Base-by-base conservation (phyloP, 2,797 vertebrate genomes). In the Scleropages formosus region DNA sequence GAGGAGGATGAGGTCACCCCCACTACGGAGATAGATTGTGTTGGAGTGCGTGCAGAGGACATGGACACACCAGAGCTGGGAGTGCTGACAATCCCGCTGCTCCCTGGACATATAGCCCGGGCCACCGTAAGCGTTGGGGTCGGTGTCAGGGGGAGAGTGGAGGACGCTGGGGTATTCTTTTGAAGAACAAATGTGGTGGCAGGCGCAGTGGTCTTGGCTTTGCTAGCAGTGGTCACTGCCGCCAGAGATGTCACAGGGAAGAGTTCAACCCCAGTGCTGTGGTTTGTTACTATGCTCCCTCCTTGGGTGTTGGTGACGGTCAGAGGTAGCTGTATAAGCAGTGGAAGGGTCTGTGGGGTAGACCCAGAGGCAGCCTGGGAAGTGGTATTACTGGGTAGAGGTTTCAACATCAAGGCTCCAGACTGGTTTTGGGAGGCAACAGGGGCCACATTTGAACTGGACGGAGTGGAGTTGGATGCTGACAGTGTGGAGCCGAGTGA, bases 271-370 rank as follows among this genome's bases (percentile, higher is more conserved):
- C 76, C 56, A 4, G 71, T 9, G 51, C 10, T 46, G 61, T 59
- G 47, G 72, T 64, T 77, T 51, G 64, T 63, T 64, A 79, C 13
- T 46, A 77, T 6, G 13, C 72, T 24, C 3, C 72, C 72, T 8
- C 67, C 75, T 46, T 66, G 70, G 16, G 51, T 11, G 24, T n/a
- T 67, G 1, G 70, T 22, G 31, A 77, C 76, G 2, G 70, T 18
- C 18, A 77, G 59, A 13, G 78, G 72, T 7, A 80, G 67, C 44
- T 80, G 75, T n/a, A 80, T 72, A 51, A 80, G 61, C 31, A 94
- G 90, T 76, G 93, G 89, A 82, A 89, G 80, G 64, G 91, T 87
- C 26, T 91, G 93, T 47, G 88, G 80, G 74, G 78, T 91, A 78
- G 89, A 87, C 79, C 82, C 75, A 66, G 88, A 87, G 72, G 16